phyloP scores from a whole-genome alignment of 2,888 invertebrate species.

The Pinctada fucata region DNA sequence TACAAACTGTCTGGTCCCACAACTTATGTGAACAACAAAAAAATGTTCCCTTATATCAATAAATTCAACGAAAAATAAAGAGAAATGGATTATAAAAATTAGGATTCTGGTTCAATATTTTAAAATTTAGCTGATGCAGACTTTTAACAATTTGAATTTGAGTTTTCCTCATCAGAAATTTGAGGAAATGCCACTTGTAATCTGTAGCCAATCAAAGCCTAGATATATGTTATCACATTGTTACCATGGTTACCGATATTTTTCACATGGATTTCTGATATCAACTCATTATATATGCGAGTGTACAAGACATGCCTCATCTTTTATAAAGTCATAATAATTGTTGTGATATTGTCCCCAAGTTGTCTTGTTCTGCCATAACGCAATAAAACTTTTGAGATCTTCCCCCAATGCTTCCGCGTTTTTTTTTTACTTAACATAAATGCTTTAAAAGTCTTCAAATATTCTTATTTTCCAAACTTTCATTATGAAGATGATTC shows the following conservation, averaged over 20 bases:
- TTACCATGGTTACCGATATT: neutral
- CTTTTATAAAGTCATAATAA: neutral
- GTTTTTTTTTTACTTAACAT: neutral
- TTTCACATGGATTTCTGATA: neutral
- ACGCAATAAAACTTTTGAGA: neutral
- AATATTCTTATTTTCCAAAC: no score
- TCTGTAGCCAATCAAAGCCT: neutral
- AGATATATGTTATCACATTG: neutral
- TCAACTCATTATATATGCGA: neutral
- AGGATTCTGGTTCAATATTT: neutral
- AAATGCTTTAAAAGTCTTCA: no score
- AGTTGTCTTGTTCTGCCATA: neutral
- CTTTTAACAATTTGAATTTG: neutral
- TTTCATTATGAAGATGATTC: no score
- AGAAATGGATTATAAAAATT: no score
- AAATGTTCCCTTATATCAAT: neutral
- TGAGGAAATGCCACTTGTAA: neutral
- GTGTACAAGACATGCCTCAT: neutral
- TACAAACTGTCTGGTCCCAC: no score
- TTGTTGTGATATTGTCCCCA: neutral
- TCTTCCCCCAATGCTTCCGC: neutral
- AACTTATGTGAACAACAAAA: neutral
- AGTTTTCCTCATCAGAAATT: neutral
- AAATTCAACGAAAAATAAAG: neutral
- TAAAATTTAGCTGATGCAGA: neutral